Evolutionary conservation across 2,797 vertebrate species (phyloP).

Genomic region (Darevskia mixta): DNA sequence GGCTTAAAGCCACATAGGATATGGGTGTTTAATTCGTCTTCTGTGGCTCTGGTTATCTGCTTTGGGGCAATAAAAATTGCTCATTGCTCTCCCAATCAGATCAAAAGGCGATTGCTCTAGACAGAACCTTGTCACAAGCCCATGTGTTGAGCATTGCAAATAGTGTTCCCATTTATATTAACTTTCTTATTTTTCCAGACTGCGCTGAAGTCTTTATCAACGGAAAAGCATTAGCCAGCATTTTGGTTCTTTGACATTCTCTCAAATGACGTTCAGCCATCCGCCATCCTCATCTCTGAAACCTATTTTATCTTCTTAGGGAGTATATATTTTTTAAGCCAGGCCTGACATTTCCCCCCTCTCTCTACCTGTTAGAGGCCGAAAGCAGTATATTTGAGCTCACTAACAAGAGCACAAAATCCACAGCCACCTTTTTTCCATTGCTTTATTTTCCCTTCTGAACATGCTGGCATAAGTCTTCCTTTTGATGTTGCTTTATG

Average conservation of each 20-base stretch:
- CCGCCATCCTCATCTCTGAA: constrained; percentile 29
- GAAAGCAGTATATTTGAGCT: constrained; percentile 38
- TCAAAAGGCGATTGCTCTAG: background rate
- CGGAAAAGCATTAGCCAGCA: constrained; percentile 38
- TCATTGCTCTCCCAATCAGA: background rate
- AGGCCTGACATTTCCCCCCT: constrained; percentile 34
- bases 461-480: constrained; percentile 50
- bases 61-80: background rate
- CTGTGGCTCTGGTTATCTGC: fast-evolving
- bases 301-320: background rate
- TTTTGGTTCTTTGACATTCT: background rate
- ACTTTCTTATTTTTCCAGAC: constrained; percentile 58
- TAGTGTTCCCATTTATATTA: constrained; percentile 9
- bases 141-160: constrained; percentile 35
- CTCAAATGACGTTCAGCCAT: constrained; percentile 15
- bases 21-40: fast-evolving
- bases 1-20: background rate
- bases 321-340: constrained; percentile 34
- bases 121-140: background rate
- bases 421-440: background rate
- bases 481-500: constrained; percentile 66
- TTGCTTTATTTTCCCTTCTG: background rate
- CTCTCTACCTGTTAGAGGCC: fast-evolving
- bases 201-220: constrained; percentile 52
- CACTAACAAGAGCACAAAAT: constrained; percentile 44